phyloP scores from a whole-genome alignment of 2,113 vertebrate genomes.

The Hepsetus odoe region DNA sequence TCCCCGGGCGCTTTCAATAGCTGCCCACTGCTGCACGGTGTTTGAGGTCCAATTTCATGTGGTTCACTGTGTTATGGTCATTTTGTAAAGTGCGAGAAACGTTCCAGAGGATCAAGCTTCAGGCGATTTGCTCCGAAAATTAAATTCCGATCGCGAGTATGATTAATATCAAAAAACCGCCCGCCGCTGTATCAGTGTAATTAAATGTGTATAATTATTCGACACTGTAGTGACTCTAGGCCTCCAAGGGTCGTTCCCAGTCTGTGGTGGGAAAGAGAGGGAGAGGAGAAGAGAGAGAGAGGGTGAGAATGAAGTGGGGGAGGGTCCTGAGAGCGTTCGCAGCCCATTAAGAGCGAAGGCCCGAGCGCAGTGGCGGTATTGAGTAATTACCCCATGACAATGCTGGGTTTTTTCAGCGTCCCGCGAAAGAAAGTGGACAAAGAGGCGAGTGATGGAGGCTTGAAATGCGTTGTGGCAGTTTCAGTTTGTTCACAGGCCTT shows the following conservation, averaged over 20 bases:
- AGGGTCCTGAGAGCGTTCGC: slow-evolving; percentile 37
- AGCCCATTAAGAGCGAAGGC: slow-evolving; percentile 38
- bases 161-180: no score
- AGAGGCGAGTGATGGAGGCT: slow-evolving; percentile 38
- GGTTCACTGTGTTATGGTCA: no score
- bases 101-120: no score
- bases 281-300: no score
- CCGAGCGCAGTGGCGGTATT: slow-evolving; percentile 22
- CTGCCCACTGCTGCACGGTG: no score
- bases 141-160: no score
- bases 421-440: slow-evolving; percentile 44
- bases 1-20: no score
- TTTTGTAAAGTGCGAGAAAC: no score
- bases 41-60: no score
- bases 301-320: slow-evolving; percentile 6
- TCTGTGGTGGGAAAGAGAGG: slow-evolving; percentile 19
- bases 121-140: no score
- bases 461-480: slow-evolving; percentile 52
- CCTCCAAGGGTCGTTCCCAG: slow-evolving; percentile 21
- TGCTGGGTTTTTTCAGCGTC: slow-evolving; percentile 29
- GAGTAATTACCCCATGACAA: slow-evolving; percentile 52
- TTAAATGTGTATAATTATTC: no score
- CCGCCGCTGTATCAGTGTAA: no score
- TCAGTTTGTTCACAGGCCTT: slow-evolving; percentile 32
- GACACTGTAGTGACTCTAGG: background rate